phyloP scores from a whole-genome alignment of 2,797 vertebrate genomes.

The Decapterus maruadsi region DNA sequence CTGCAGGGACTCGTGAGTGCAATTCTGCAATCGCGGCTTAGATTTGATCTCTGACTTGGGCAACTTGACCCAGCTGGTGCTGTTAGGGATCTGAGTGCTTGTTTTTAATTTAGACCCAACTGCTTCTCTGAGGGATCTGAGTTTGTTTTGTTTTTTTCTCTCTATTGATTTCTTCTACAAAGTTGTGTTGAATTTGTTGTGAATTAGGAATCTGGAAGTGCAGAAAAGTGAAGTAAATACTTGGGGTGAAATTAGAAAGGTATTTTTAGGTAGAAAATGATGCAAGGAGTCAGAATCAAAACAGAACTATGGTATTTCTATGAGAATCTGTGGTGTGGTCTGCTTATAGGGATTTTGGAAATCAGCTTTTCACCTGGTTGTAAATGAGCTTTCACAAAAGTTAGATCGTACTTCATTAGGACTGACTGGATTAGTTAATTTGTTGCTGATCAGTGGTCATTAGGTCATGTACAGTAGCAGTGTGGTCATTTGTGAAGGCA shows the following conservation, averaged over 20 bases:
- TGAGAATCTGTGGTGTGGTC: not conserved
- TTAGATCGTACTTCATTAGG: not conserved
- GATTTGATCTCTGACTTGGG: slow-evolving; percentile 25
- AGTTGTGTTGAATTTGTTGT: slow-evolving; percentile 13
- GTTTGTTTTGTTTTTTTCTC: too few relatives aligned
- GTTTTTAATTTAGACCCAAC: too few relatives aligned
- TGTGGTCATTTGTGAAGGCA: too few relatives aligned
- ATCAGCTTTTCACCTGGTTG: not conserved
- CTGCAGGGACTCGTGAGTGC: slow-evolving; percentile 92
- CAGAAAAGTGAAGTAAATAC: slow-evolving; percentile 6
- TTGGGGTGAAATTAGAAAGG: too few relatives aligned
- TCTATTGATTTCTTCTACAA: not conserved
- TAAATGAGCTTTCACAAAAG: slow-evolving; percentile 2
- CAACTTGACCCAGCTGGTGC: slow-evolving; percentile 9
- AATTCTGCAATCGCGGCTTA: slow-evolving; percentile 22
- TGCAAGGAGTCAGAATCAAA: not conserved
- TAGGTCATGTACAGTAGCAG: too few relatives aligned
- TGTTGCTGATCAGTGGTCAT: not conserved
- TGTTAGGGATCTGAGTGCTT: not conserved
- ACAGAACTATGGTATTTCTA: not conserved
- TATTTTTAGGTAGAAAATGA: not conserved
- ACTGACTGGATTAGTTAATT: not conserved
- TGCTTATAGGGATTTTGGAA: slow-evolving; percentile 10
- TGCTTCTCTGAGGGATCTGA: too few relatives aligned
- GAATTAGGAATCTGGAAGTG: not conserved